Percentiles rank a stretch among this genome's conserved stretches.
phyloP scores from a whole-genome alignment of 2,888 invertebrate genomes.

The Anarsia innoxiella region DNA sequence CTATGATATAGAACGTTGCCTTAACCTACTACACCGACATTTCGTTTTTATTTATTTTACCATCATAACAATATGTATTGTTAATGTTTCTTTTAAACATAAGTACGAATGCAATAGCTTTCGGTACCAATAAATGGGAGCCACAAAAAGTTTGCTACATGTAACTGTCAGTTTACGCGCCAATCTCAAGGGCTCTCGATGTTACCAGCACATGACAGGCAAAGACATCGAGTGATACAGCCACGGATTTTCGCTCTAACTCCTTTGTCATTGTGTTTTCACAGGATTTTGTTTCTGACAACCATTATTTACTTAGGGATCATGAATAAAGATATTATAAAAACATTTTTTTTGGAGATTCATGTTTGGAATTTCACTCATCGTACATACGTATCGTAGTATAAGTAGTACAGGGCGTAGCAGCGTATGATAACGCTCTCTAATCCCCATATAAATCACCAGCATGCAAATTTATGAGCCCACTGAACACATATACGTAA shows the following conservation, averaged over 20 bases:
- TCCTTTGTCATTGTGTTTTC: conserved; percentile 35
- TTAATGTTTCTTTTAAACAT: no score
- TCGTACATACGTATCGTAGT: conserved; percentile 7
- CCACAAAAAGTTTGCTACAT: neutral
- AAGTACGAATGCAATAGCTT: no score
- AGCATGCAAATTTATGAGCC: conserved; percentile 60
- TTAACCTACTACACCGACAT: no score
- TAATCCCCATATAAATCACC: conserved; percentile 67
- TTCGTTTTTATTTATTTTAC: no score
- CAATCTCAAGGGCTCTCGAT: conserved; percentile 55
- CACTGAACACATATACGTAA: conserved; percentile 51
- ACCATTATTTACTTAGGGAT: conserved; percentile 3
- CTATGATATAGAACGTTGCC: no score
- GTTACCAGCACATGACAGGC: conserved; percentile 56
- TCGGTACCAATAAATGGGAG: no score
- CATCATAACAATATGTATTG: no score
- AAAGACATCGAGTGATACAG: conserved; percentile 54
- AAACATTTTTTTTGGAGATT: neutral
- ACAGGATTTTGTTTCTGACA: conserved; percentile 34
- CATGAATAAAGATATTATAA: conserved; percentile 2
- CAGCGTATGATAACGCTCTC: conserved; percentile 48
- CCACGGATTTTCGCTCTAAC: conserved; percentile 28
- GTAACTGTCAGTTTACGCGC: conserved; percentile 47
- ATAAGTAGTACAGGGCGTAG: no score
- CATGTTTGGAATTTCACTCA: conserved; percentile 4